Evolutionary conservation across 1,140 invertebrate genomes (phyloP).

Genomic region (Hermetia illucens): DNA sequence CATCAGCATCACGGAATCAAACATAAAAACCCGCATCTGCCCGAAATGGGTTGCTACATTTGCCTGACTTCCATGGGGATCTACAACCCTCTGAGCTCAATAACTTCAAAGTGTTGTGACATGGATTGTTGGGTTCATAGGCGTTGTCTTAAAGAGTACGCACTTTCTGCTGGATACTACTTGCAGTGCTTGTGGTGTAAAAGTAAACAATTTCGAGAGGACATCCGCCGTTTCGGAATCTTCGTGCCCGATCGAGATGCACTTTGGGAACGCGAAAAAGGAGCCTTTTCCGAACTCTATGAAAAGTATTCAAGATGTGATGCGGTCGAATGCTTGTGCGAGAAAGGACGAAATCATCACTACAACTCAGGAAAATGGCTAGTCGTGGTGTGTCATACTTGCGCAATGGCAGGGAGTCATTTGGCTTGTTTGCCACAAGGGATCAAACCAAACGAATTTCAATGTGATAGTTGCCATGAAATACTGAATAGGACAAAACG

Average conservation of each 20-base stretch:
- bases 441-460: too few species aligned
- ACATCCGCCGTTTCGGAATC: conserved; percentile 13
- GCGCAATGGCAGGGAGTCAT: too few species aligned
- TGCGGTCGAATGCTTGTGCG: conserved; percentile 10
- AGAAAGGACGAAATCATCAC: conserved; percentile 11
- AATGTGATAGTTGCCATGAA: too few species aligned
- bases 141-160: conserved; percentile 16
- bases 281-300: conserved; percentile 18
- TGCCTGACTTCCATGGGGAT: conserved; percentile 7
- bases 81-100: conserved; percentile 5
- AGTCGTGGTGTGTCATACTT: too few species aligned
- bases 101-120: conserved; percentile 17
- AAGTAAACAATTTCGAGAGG: conserved; percentile 10
- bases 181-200: conserved; percentile 22
- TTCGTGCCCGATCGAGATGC: conserved; percentile 24
- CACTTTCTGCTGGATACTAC: conserved; percentile 18
- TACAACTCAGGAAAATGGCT: conserved; percentile 8
- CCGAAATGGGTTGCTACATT: conserved; percentile 10
- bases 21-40: conserved; percentile 6
- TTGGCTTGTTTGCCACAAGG: too few species aligned
- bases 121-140: conserved; percentile 17
- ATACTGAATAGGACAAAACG: too few species aligned
- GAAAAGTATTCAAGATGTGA: conserved; percentile 10
- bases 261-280: conserved; percentile 14
- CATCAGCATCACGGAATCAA: conserved; percentile 9